Percentiles rank a stretch among this genome's conserved stretches.
These are phyloP conservation scores for Pedicia rivosa DNA, from an alignment of 2,888 invertebrate species.

Conservation along the genomic window DNA sequence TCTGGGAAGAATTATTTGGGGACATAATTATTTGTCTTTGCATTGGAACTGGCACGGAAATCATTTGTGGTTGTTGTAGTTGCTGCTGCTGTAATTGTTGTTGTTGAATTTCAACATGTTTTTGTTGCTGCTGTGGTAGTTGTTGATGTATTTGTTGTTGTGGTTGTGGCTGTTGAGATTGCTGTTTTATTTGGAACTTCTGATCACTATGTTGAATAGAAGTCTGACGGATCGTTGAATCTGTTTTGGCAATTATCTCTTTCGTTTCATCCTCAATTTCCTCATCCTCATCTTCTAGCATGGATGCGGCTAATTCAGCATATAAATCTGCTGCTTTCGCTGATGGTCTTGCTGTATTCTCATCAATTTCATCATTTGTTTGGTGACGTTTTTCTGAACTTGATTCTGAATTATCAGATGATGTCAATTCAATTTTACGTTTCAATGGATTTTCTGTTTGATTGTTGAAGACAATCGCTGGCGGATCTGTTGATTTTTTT, in stretches of 20 bases:
- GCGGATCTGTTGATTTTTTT: slow-evolving; percentile 44
- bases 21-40: slow-evolving; percentile 27
- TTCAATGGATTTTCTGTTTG: slow-evolving; percentile 9
- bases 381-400: slow-evolving; percentile 30
- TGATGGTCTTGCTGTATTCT: slow-evolving; percentile 33
- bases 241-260: slow-evolving; percentile 19
- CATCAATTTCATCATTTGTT: slow-evolving; percentile 33
- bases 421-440: slow-evolving; percentile 14
- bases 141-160: slow-evolving; percentile 1
- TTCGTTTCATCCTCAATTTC: slow-evolving; percentile 18
- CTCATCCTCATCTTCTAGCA: slow-evolving; percentile 62
- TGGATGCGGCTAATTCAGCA: slow-evolving; percentile 70
- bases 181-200: slow-evolving; percentile 11
- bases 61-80: slow-evolving; percentile 23
- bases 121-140: slow-evolving; percentile 15
- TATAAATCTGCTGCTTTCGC: slow-evolving; percentile 75
- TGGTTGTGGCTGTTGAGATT: slow-evolving; percentile 13
- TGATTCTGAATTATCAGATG: no score
- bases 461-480: no score
- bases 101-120: slow-evolving; percentile 12
- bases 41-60: slow-evolving; percentile 18
- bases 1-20: slow-evolving; percentile 18
- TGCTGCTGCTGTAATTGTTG: slow-evolving; percentile 15
- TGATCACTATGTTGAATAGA: not conserved
- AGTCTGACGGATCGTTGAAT: not conserved